These are phyloP conservation scores for Hypomecis punctinalis DNA, from an alignment of 2,888 invertebrate species.

Conservation along the genomic window DNA sequence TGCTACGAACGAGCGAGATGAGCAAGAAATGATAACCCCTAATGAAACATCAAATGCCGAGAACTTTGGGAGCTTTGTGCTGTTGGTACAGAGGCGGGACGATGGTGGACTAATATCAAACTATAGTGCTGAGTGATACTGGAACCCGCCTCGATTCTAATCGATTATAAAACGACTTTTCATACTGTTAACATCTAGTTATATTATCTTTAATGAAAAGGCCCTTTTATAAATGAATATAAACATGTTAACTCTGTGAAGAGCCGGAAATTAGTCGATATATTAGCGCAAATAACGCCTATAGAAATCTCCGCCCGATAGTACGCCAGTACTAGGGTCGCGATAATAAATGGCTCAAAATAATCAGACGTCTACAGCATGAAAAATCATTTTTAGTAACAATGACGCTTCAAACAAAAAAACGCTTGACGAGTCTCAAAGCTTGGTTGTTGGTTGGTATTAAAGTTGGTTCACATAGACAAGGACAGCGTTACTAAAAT, in stretches of 20 bases:
- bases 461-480: too few species aligned
- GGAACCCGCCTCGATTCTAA: slow-evolving; percentile 44
- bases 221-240: too few species aligned
- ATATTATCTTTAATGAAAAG: background rate
- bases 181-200: background rate
- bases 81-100: slow-evolving; percentile 39
- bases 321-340: background rate
- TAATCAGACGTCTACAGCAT: background rate
- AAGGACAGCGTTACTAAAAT: too few species aligned
- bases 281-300: background rate
- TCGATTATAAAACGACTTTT: background rate
- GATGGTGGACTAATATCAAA: slow-evolving; percentile 62
- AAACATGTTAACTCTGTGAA: too few species aligned
- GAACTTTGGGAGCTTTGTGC: slow-evolving; percentile 53
- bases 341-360: background rate
- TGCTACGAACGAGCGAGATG: slow-evolving; percentile 75
- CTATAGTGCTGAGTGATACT: slow-evolving; percentile 64
- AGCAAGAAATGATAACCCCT: slow-evolving; percentile 68
- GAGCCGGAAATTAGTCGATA: background rate
- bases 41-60: slow-evolving; percentile 50
- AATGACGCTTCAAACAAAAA: too few species aligned
- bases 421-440: too few species aligned
- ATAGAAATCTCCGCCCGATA: background rate
- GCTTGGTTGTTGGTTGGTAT: too few species aligned
- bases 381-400: too few species aligned